Evolutionary conservation across 2,113 vertebrate species (phyloP).

Genomic region (Poicephalus meyeri): DNA sequence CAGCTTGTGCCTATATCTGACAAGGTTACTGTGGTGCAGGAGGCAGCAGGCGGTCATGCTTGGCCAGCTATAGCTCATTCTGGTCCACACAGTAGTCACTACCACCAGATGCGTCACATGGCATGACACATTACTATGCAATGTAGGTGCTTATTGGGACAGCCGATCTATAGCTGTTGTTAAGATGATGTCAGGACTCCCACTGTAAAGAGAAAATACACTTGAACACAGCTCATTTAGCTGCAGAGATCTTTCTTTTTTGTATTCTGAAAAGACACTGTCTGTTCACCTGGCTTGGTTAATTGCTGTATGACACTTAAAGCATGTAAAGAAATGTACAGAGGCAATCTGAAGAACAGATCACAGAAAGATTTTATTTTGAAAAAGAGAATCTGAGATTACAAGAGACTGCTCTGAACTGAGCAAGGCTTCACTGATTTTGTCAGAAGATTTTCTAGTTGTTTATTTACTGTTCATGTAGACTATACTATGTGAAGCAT

Average conservation of each 20-base stretch:
- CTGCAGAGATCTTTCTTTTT: not conserved
- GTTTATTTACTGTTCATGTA: conserved; percentile 1
- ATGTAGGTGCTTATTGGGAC: not conserved
- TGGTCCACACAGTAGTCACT: not conserved
- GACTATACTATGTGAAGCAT: not conserved
- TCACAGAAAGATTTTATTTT: not conserved
- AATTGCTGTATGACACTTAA: not conserved
- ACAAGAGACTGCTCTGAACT: not conserved
- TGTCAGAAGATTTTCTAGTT: not conserved
- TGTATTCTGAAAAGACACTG: not conserved
- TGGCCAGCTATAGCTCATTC: not conserved
- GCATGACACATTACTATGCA: not conserved
- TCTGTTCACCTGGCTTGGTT: not conserved
- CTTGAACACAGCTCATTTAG: not conserved
- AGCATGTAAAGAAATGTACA: not conserved
- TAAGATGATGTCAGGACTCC: not conserved
- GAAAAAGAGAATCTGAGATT: not conserved
- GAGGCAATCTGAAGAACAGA: not conserved
- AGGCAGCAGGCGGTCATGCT: not conserved
- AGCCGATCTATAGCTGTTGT: not conserved
- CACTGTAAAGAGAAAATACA: not conserved
- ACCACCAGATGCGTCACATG: not conserved
- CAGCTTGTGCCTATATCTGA: not conserved
- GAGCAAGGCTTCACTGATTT: not conserved
- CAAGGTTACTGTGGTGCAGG: not conserved